Conservation (phyloP, 2,888 invertebrate genomes). For the Monopis laevigella region DNA sequence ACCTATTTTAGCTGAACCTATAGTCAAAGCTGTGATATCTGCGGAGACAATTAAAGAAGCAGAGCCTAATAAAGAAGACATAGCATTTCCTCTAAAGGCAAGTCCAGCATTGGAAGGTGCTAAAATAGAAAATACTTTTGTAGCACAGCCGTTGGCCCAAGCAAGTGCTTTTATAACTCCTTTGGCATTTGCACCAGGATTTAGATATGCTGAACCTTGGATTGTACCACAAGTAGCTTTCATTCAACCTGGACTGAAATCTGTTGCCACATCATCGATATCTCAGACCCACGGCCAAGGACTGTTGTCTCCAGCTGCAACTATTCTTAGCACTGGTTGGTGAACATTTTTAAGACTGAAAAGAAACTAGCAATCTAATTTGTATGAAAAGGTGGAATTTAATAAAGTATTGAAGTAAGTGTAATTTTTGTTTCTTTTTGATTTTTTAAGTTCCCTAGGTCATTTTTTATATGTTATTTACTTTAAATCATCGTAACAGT, state of each 20-base stretch:
- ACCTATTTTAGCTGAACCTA: not conserved
- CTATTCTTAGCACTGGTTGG: constrained; percentile 19
- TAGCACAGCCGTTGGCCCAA: not conserved
- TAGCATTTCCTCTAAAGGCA: no score
- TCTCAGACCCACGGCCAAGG: constrained; percentile 8
- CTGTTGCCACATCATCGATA: constrained; percentile 4
- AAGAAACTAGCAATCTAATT: no score
- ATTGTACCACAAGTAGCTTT: not conserved
- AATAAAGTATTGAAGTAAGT: no score
- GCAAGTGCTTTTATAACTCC: not conserved
- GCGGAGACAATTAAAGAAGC: not conserved
- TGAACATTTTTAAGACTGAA: no score
- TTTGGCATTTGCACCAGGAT: not conserved
- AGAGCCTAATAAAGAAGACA: not conserved
- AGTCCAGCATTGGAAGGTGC: no score
- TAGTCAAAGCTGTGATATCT: not conserved
- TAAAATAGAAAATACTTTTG: not conserved
- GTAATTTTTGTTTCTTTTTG: no score
- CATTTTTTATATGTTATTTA: no score
- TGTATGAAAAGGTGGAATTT: no score
- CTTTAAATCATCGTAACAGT: no score
- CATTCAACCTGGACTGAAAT: constrained; percentile 6
- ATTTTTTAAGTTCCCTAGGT: no score
- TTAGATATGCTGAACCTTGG: not conserved
- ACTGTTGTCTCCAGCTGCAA: constrained; percentile 9